These are phyloP conservation scores for Platycheirus albimanus DNA, from an alignment of 2,888 invertebrate species.

Conservation along the genomic window DNA sequence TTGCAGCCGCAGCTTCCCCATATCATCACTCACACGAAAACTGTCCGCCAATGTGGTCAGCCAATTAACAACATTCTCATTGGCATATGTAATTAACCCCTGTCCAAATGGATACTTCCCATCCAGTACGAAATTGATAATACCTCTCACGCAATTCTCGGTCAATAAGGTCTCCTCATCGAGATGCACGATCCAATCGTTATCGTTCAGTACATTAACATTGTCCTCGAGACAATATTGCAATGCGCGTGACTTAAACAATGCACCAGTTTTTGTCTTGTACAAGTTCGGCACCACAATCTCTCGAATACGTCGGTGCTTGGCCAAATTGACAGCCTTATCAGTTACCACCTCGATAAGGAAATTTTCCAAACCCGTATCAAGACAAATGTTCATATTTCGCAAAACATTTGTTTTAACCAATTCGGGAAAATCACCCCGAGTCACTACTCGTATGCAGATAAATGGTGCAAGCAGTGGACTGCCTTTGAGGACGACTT, in stretches of 20 bases:
- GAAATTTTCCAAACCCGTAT: conserved; percentile 96
- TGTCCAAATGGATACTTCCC: conserved; percentile 98
- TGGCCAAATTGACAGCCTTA: conserved; percentile 90
- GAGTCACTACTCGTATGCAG: conserved; percentile 96
- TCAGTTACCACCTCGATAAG: conserved; percentile 98
- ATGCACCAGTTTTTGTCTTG: conserved; percentile 94
- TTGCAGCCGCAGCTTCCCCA: conserved; percentile 97
- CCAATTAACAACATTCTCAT: conserved; percentile 98
- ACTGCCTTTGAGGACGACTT: conserved; percentile 93
- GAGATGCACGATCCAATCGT: conserved; percentile 98
- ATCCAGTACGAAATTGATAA: conserved; percentile 96
- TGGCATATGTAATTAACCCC: conserved; percentile 97
- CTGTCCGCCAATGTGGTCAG: conserved; percentile 97
- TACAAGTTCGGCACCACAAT: conserved; percentile 94
- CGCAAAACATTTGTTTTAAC: conserved; percentile 93
- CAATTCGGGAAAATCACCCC: conserved; percentile 96
- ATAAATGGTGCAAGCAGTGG: conserved; percentile 96
- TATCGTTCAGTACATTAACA: conserved; percentile 92
- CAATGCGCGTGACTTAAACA: conserved; percentile 96
- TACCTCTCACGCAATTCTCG: conserved; percentile 94
- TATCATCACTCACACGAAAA: conserved; percentile 97
- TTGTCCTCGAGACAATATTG: conserved; percentile 97
- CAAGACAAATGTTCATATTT: conserved; percentile 93
- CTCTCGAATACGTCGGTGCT: conserved; percentile 92
- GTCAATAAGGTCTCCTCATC: conserved; percentile 98